These are phyloP conservation scores for Siphamia tubifer DNA, from an alignment of 2,113 vertebrate genomes.

Conservation along the genomic window DNA sequence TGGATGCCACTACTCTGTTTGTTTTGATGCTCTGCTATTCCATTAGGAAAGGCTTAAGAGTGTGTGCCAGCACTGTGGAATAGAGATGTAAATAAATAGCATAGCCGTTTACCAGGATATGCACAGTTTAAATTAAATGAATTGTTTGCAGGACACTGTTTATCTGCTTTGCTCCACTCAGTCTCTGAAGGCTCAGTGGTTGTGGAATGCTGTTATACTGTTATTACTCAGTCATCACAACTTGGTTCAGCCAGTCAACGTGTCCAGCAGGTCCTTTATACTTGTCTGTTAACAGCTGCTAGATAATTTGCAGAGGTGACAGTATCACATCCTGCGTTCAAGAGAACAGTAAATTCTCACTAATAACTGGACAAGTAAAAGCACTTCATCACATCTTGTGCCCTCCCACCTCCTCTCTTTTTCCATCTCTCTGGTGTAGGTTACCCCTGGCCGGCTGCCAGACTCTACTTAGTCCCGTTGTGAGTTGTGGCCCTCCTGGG, in stretches of 20 bases:
- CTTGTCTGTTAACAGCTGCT: conserved; percentile 37
- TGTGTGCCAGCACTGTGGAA: conserved; percentile 49
- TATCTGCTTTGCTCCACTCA: conserved; percentile 41
- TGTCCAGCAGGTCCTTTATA: conserved; percentile 41
- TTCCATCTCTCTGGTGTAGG: conserved; percentile 74
- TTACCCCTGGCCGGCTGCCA: conserved; percentile 95
- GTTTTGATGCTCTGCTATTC: conserved; percentile 69
- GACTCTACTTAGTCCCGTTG: conserved; percentile 94
- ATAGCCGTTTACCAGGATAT: conserved; percentile 56
- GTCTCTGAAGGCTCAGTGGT: conserved; percentile 33
- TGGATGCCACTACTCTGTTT: conserved; percentile 66
- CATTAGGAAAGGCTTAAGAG: conserved; percentile 70
- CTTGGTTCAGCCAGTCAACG: conserved; percentile 8
- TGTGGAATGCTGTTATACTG: conserved; percentile 9
- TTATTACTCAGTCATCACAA: conserved; percentile 37
- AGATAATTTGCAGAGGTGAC: conserved; percentile 53
- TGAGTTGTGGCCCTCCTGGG: conserved; percentile 97
- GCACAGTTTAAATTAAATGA: conserved; percentile 69
- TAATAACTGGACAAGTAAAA: conserved; percentile 40
- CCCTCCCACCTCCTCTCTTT: background rate
- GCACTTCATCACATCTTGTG: conserved; percentile 5
- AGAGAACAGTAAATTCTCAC: conserved; percentile 38
- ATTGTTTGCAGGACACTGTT: conserved; percentile 64
- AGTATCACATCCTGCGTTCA: conserved; percentile 29
- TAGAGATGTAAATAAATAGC: conserved; percentile 72